Evolutionary conservation across 1,140 invertebrate genomes (phyloP).

Genomic region (Heliconius nattereri): DNA sequence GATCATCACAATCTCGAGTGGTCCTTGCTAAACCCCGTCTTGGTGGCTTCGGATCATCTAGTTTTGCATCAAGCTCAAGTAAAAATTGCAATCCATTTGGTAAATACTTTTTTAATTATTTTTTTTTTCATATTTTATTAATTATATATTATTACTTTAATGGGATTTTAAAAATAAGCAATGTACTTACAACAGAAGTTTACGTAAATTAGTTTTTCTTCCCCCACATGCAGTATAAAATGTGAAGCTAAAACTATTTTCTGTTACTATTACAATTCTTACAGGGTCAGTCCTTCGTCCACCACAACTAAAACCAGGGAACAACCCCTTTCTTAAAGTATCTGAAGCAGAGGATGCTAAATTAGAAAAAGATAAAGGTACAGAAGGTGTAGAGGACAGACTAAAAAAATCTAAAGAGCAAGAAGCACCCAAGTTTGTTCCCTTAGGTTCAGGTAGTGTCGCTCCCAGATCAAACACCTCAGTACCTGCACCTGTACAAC

Average conservation of each 20-base stretch:
- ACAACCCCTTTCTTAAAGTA: constrained; percentile 71
- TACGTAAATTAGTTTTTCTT: no score
- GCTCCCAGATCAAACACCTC: constrained; percentile 62
- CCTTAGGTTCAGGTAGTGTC: constrained; percentile 65
- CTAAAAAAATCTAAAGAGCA: constrained; percentile 56
- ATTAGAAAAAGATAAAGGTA: constrained; percentile 48
- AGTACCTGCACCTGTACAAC: constrained; percentile 57
- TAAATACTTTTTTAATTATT: constrained; percentile 38
- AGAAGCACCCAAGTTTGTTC: constrained; percentile 76
- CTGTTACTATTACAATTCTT: constrained; percentile 16
- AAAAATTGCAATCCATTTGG: constrained; percentile 69
- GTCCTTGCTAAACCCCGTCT: constrained; percentile 72
- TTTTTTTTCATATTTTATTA: not conserved
- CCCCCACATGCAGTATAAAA: no score
- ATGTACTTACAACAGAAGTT: no score
- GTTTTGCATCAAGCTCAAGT: constrained; percentile 64
- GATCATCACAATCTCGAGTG: constrained; percentile 64
- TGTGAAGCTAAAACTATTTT: no score
- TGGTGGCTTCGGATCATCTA: constrained; percentile 69
- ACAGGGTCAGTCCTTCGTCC: constrained; percentile 72
- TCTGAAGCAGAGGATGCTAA: constrained; percentile 45
- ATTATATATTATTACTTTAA: no score
- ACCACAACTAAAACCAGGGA: constrained; percentile 67
- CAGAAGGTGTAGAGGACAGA: constrained; percentile 53
- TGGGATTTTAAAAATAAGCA: no score